These are phyloP conservation scores for Phortica magna DNA, from an alignment of 2,888 invertebrate species.

Conservation along the genomic window DNA sequence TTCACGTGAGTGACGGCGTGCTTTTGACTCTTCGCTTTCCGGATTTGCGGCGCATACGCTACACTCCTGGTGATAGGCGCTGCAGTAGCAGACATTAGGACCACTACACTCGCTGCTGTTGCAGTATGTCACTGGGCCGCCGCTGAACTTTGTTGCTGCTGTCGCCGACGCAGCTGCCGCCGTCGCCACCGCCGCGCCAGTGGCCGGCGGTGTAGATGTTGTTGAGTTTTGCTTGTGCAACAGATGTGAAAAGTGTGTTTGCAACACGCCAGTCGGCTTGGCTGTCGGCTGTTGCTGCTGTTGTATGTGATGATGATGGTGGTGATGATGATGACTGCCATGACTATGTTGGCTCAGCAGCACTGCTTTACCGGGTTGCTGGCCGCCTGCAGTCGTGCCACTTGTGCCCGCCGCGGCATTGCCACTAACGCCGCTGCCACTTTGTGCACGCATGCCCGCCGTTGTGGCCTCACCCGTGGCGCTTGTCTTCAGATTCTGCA, in stretches of 20 bases:
- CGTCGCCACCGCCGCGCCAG: conserved; percentile 27
- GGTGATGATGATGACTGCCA: conserved; percentile 58
- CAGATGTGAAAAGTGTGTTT: conserved; percentile 49
- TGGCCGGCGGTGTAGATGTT: conserved; percentile 3
- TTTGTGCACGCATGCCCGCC: conserved; percentile 54
- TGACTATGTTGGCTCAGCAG: conserved; percentile 52
- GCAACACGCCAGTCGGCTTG: conserved; percentile 26
- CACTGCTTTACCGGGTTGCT: conserved; percentile 36
- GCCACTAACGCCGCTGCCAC: conserved; percentile 11
- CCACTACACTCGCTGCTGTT: conserved; percentile 74
- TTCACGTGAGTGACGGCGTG: conserved; percentile 89
- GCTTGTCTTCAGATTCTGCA: conserved; percentile 87
- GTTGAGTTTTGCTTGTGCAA: conserved; percentile 55
- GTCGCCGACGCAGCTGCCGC: conserved; percentile 31
- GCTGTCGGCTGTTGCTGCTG: conserved; percentile 25
- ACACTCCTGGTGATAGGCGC: conserved; percentile 69
- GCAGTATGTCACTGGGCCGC: conserved; percentile 71
- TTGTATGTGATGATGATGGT: conserved; percentile 54
- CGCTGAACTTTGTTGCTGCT: conserved; percentile 48
- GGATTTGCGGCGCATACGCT: conserved; percentile 58
- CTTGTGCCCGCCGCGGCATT: conserved; percentile 35
- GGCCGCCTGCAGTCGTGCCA: conserved; percentile 49
- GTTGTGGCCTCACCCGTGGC: conserved; percentile 68
- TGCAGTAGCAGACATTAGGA: conserved; percentile 65
- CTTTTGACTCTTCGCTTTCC: conserved; percentile 76